Conservation (phyloP, 2,113 vertebrate species). For the Cheirogaleus medius region DNA sequence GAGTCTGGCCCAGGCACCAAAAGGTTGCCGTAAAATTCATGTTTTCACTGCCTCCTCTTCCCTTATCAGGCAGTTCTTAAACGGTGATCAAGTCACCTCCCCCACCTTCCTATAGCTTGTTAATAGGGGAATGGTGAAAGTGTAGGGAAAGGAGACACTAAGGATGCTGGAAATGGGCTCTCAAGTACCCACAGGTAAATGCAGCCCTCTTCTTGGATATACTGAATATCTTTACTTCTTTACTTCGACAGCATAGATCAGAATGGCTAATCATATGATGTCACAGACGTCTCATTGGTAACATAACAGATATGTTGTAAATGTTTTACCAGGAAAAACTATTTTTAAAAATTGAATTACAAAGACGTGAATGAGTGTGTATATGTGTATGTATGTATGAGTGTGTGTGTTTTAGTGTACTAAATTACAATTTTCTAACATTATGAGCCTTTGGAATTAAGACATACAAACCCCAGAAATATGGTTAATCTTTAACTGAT, state of each 20-base stretch:
- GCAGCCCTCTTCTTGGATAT: background rate
- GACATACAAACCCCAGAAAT: background rate
- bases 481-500: conserved; percentile 4
- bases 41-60: background rate
- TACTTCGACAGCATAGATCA: background rate
- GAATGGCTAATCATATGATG: background rate
- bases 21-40: background rate
- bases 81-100: background rate
- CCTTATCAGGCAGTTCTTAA: background rate
- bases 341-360: background rate
- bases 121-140: background rate
- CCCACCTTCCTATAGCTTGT: background rate
- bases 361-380: background rate
- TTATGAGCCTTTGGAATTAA: conserved; percentile 19
- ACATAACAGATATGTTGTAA: background rate
- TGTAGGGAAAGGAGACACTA: background rate
- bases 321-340: background rate
- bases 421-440: conserved; percentile 22
- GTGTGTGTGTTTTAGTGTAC: background rate
- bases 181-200: background rate
- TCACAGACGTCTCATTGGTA: background rate
- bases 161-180: background rate
- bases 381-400: background rate
- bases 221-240: background rate
- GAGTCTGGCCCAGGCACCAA: background rate